Evolutionary conservation across 2,888 invertebrate species (phyloP).

Genomic region (Thereva unica): DNA sequence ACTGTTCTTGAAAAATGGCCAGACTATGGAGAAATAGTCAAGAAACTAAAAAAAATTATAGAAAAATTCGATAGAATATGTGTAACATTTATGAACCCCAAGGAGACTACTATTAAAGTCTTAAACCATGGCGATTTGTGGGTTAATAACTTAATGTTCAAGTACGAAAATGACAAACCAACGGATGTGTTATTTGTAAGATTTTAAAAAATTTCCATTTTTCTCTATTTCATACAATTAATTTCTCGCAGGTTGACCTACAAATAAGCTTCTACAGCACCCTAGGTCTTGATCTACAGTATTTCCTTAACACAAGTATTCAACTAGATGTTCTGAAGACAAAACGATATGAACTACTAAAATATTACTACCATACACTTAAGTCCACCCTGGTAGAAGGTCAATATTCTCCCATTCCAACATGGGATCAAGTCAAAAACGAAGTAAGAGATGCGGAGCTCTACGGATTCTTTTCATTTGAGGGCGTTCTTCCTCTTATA

Average conservation of each 20-base stretch:
- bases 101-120: conserved; percentile 46
- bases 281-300: conserved; percentile 43
- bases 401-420: conserved; percentile 41
- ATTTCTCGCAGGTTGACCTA: conserved; percentile 42
- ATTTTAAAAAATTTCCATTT: conserved; percentile 13
- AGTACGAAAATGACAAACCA: conserved; percentile 54
- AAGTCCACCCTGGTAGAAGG: conserved; percentile 44
- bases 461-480: conserved; percentile 42
- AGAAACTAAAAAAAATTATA: conserved; percentile 36
- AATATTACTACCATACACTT: conserved; percentile 39
- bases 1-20: conserved; percentile 41
- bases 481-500: conserved; percentile 43
- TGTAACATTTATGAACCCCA: conserved; percentile 4
- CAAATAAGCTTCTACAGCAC: conserved; percentile 42
- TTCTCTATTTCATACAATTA: background rate
- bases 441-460: conserved; percentile 43
- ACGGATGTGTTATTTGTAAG: conserved; percentile 59
- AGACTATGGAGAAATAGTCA: conserved; percentile 40
- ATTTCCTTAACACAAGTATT: conserved; percentile 43
- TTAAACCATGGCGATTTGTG: conserved; percentile 62
- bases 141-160: conserved; percentile 61
- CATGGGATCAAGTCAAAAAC: conserved; percentile 38
- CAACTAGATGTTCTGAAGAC: conserved; percentile 38
- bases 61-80: conserved; percentile 14
- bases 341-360: conserved; percentile 39